A percentile compares a stretch with the other conserved stretches of the same genome.
Evolutionary conservation across 2,888 invertebrate genomes (phyloP).

Genomic region (Pyrrhia umbra): DNA sequence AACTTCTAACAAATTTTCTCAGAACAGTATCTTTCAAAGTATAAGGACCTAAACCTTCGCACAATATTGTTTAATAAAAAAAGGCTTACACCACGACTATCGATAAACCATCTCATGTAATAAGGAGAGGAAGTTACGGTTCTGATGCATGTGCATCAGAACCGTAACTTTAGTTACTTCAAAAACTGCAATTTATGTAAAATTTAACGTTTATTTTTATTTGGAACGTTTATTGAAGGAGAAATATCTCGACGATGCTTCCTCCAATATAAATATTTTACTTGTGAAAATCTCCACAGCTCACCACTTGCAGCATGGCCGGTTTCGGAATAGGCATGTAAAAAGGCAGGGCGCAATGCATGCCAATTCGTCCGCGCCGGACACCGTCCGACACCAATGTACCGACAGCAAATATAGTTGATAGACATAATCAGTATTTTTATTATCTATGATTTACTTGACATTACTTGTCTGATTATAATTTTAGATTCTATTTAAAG

Average conservation of each 20-base stretch:
- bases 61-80: no score
- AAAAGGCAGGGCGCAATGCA: slow-evolving; percentile 86
- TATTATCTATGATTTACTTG: background rate
- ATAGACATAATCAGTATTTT: background rate
- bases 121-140: no score
- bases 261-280: background rate
- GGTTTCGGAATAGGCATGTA: slow-evolving; percentile 82
- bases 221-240: no score
- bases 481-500: no score
- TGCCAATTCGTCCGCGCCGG: slow-evolving; percentile 84
- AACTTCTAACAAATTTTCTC: no score
- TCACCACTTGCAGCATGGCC: slow-evolving; percentile 54
- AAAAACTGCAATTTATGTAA: background rate
- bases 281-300: slow-evolving; percentile 48
- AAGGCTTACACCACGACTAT: no score
- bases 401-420: slow-evolving; percentile 67
- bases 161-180: no score
- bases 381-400: slow-evolving; percentile 74
- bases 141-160: no score
- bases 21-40: no score
- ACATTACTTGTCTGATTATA: background rate
- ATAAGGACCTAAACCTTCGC: no score
- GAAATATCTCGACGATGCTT: background rate
- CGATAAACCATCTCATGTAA: no score
- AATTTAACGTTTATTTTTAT: no score